Base-by-base conservation (phyloP, 2,888 invertebrate genomes). In the Coremacera marginata region DNA sequence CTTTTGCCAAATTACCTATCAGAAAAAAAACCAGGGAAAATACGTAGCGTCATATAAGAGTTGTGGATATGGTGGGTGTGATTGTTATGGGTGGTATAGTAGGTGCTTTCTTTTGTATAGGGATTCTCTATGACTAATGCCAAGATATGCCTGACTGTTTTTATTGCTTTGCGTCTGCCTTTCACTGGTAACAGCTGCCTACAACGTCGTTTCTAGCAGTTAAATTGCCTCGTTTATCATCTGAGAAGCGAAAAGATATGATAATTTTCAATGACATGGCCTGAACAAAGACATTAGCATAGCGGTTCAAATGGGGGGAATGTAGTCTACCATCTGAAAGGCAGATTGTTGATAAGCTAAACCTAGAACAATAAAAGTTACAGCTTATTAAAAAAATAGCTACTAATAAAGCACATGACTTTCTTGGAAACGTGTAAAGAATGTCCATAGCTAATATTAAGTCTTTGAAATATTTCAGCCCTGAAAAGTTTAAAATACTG, bases 41-140 rank as follows among this genome's bases (percentile, higher is more conserved):
- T 76, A 78, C 71, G 75, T 78, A 78, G 74, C 78, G 78, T 77
- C 72, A 75, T 74, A 75, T 75, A 77, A n/a, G 65, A 70, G 77
- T 60, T 31, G 31, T 31, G 3, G 31, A 31, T 31, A 31, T 5
- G 5, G 31, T 31, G 31, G 78, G 68, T 55, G 77, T 78, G 60
- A 68, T 68, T 55, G 65, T 55, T 44, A 14, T 65, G 49, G 55
- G 60, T 63, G 68, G 5, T 37, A 8, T 37, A 31, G 73, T 77
- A 60, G 67, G 73, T 71, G 76, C 67, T 72, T 75, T 80, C 57
- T 27, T 44, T 49, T 27, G 49, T 65, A 27, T 70, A 22, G 44
- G 70, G 44, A 52, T 57, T 82, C 79, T 80, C 83, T 83, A 83
- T 85, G 84, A 84, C 83, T 84, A 85, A 84, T 84, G 84, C 82